Evolutionary conservation across 2,888 invertebrate species (phyloP), one percentile per base, ranked within the genome.

Genomic region (Paralinhomoeus sp.): DNA sequence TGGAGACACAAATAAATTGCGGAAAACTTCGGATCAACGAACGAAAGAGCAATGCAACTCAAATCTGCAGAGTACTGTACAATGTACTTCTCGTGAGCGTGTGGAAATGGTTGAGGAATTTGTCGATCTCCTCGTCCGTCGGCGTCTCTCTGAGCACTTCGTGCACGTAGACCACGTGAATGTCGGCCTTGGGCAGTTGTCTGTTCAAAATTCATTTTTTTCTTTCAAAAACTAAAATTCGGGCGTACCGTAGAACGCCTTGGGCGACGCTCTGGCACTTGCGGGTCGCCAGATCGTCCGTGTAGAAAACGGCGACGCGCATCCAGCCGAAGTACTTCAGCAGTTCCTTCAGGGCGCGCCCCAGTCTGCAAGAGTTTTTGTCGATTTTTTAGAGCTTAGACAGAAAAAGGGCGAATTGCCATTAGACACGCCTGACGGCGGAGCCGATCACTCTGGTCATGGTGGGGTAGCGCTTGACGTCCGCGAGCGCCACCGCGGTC

Each of bases 311-410:
- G 17, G 52, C 53, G 20, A 53, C 50, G 15, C 51, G 49, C 12
- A 47, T 47, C 53, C 53, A 53, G 12, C 40, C 49, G 35, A 50
- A 52, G 27, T 50, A 48, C 13, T 35, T 31, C 50, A 53, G 50
- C 2, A 52, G 43, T 38, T 49, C 50, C 22, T 44, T 45, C 20
- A 53, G 43, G 13, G 52, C 53, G 24, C 48, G 47, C 2, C 52
- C 53, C 2, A 53, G 43, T 12, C 53, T 52, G 38, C 41, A 48
- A 27, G 23, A 5, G 7, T 39, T 42, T n/a, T n/a, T n/a, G n/a
- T n/a, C n/a, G n/a, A n/a, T n/a, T n/a, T n/a, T n/a, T n/a, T n/a
- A n/a, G n/a, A n/a, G n/a, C n/a, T n/a, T n/a, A n/a, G n/a, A n/a
- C n/a, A n/a, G n/a, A n/a, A n/a, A n/a, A n/a, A n/a, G n/a, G n/a